These are phyloP conservation scores for Penaeus monodon DNA, from an alignment of 2,888 invertebrate genomes.

Conservation along the genomic window DNA sequence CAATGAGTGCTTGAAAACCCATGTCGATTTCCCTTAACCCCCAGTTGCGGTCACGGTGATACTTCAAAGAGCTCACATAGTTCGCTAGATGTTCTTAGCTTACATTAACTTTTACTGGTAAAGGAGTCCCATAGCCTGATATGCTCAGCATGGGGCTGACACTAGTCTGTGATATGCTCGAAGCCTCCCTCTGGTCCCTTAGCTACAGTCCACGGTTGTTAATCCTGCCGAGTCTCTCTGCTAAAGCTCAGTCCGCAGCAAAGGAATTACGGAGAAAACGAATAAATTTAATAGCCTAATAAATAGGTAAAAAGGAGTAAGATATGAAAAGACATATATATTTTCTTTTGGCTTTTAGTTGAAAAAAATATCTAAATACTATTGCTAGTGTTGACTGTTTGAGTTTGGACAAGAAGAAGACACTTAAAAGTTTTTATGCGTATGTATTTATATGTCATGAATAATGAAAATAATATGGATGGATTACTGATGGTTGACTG, in stretches of 20 bases:
- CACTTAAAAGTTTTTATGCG: too few species aligned
- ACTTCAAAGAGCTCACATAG: conserved; percentile 21
- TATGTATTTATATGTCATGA: neutral
- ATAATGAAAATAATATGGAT: neutral
- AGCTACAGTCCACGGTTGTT: conserved; percentile 27
- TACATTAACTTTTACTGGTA: conserved; percentile 32
- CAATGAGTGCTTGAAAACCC: too few species aligned
- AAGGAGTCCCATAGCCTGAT: conserved; percentile 38
- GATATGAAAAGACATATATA: neutral
- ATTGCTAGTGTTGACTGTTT: neutral
- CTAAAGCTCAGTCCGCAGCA: too few species aligned
- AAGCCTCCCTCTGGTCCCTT: conserved; percentile 35
- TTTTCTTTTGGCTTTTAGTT: conserved; percentile 2
- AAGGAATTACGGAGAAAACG: too few species aligned
- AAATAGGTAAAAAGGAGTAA: neutral
- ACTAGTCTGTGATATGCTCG: conserved; percentile 49
- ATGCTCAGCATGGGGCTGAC: conserved; percentile 38
- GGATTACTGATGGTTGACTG: conserved; percentile 17
- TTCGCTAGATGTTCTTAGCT: conserved; percentile 35
- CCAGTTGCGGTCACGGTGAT: conserved; percentile 18
- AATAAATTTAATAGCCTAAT: too few species aligned
- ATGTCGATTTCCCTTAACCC: too few species aligned
- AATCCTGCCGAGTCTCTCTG: conserved; percentile 21
- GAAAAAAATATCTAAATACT: neutral
- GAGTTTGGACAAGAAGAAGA: too few species aligned